Evolutionary conservation across 2,888 invertebrate species (phyloP).

Genomic region (Seladonia tumulorum): DNA sequence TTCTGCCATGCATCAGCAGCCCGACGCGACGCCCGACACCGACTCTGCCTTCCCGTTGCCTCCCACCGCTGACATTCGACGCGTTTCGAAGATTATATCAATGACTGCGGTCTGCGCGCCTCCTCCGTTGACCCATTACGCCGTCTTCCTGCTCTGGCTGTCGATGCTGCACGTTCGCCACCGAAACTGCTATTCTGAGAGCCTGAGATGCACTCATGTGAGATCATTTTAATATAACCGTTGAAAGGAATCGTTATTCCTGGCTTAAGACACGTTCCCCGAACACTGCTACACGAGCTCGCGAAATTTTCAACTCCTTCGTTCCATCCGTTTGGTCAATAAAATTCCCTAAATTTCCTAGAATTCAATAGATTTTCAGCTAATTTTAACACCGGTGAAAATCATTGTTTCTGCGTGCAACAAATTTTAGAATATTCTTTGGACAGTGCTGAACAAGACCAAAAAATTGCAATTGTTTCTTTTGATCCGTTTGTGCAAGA

Average conservation of each 20-base stretch:
- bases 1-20: slow-evolving; percentile 50
- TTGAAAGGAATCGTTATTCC: not conserved
- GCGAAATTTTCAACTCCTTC: not conserved
- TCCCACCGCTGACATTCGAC: not conserved
- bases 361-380: no score
- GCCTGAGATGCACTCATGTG: no score
- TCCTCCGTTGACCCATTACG: slow-evolving; percentile 9
- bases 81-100: slow-evolving; percentile 10
- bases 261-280: not conserved
- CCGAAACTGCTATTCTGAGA: not conserved
- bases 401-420: no score
- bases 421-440: no score
- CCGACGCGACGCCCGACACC: not conserved
- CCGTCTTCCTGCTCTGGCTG: not conserved
- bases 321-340: no score
- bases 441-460: no score
- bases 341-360: no score
- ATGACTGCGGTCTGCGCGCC: slow-evolving; percentile 1
- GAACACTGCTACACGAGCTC: not conserved
- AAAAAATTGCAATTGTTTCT: no score
- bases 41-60: not conserved
- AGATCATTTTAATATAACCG: not conserved
- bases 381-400: no score
- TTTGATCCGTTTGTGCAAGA: no score
- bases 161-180: not conserved